phyloP scores from a whole-genome alignment of 2,113 vertebrate genomes.

The Mustela lutreola region DNA sequence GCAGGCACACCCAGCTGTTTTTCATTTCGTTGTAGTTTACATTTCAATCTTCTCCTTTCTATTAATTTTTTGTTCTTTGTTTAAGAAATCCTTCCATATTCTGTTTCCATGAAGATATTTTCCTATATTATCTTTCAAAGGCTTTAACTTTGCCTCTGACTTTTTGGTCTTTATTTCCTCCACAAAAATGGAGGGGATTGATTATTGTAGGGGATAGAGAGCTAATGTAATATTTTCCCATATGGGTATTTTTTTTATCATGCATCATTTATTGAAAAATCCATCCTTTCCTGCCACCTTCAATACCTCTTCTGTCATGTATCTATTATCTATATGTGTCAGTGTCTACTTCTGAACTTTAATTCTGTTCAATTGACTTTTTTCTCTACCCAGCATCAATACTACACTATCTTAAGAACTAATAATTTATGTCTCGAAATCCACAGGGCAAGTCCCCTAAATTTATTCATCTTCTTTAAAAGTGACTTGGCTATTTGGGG shows the following conservation, averaged over 20 bases:
- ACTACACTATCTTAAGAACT: neutral
- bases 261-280: neutral
- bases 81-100: conserved; percentile 26
- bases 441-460: neutral
- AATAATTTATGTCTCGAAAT: neutral
- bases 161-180: conserved; percentile 39
- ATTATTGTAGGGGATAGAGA: neutral
- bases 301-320: neutral
- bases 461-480: neutral
- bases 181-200: neutral
- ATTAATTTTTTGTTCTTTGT: conserved; percentile 9
- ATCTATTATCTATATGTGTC: neutral
- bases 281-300: neutral
- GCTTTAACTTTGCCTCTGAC: neutral
- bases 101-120: conserved; percentile 21
- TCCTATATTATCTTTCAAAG: neutral
- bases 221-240: neutral
- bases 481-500: conserved; percentile 1
- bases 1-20: neutral
- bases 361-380: neutral
- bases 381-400: neutral
- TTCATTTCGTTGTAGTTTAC: conserved; percentile 18
- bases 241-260: neutral
- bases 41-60: neutral
- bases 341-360: neutral